These are phyloP conservation scores for Microhierax caerulescens DNA, from an alignment of 2,797 vertebrate species.

Conservation along the genomic window DNA sequence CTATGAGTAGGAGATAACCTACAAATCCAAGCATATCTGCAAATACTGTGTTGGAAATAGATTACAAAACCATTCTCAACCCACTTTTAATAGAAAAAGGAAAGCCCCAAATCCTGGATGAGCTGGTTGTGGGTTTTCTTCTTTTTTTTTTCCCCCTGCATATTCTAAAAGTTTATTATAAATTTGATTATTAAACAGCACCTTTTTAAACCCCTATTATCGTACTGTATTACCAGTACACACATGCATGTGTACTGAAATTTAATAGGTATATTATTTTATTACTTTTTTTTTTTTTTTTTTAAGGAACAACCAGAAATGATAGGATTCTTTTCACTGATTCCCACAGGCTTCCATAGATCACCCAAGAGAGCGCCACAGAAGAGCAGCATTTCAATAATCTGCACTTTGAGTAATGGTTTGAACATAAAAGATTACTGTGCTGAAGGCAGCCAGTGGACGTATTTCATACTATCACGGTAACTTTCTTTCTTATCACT, in stretches of 20 bases:
- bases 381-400: slow-evolving; percentile 31
- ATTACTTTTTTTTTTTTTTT: background rate
- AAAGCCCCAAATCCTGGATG: background rate
- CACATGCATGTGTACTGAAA: background rate
- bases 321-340: background rate
- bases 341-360: background rate
- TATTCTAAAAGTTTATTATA: background rate
- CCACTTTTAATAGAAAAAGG: background rate
- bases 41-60: background rate
- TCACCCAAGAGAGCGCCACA: background rate
- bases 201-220: background rate
- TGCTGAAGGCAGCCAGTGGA: slow-evolving; percentile 24
- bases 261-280: background rate
- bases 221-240: background rate
- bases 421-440: slow-evolving; percentile 43
- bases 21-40: background rate
- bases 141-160: background rate
- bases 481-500: slow-evolving; percentile 42
- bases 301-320: background rate
- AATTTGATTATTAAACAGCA: background rate
- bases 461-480: slow-evolving; percentile 20
- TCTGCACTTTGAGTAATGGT: slow-evolving; percentile 29
- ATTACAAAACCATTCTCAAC: background rate
- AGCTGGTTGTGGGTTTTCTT: fast-evolving
- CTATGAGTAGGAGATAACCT: background rate